These are phyloP conservation scores for Polydrusus cervinus DNA, from an alignment of 2,888 invertebrate genomes.

Conservation along the genomic window DNA sequence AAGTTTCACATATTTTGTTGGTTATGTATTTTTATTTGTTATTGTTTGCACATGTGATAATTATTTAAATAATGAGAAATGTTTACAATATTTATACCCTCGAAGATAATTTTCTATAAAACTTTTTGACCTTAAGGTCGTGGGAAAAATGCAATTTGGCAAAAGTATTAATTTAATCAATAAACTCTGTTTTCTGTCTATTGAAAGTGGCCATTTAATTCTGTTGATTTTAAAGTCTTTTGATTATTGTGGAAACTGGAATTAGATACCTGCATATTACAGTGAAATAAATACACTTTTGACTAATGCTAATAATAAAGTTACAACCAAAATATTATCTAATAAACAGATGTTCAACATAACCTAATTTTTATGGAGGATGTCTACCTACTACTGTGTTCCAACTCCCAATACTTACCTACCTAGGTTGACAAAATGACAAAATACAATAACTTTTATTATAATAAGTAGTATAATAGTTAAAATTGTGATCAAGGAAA, in stretches of 20 bases:
- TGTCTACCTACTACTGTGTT: too few species aligned
- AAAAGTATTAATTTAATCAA: slow-evolving; percentile 34
- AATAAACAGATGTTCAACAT: background rate
- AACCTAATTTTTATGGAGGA: background rate
- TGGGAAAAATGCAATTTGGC: slow-evolving; percentile 34
- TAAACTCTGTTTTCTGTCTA: slow-evolving; percentile 34
- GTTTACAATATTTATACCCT: slow-evolving; percentile 9
- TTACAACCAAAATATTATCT: too few species aligned
- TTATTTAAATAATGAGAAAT: slow-evolving; percentile 33
- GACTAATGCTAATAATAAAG: too few species aligned
- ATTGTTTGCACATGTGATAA: slow-evolving; percentile 47
- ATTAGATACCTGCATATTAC: background rate
- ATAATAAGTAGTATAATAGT: too few species aligned
- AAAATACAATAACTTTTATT: too few species aligned
- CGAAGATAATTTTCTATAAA: background rate
- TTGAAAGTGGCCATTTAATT: slow-evolving; percentile 39
- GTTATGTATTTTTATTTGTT: slow-evolving; percentile 53
- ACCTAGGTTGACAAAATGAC: too few species aligned
- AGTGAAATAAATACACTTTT: background rate
- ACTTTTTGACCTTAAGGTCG: slow-evolving; percentile 24
- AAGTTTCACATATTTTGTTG: slow-evolving; percentile 51
- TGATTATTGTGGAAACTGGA: background rate
- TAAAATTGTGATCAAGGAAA: too few species aligned
- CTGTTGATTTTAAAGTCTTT: slow-evolving; percentile 17
- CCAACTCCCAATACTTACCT: too few species aligned